Percentiles rank a stretch among this genome's conserved stretches.
Conservation (phyloP, 2,797 vertebrate species). For the Acanthurus tractus region DNA sequence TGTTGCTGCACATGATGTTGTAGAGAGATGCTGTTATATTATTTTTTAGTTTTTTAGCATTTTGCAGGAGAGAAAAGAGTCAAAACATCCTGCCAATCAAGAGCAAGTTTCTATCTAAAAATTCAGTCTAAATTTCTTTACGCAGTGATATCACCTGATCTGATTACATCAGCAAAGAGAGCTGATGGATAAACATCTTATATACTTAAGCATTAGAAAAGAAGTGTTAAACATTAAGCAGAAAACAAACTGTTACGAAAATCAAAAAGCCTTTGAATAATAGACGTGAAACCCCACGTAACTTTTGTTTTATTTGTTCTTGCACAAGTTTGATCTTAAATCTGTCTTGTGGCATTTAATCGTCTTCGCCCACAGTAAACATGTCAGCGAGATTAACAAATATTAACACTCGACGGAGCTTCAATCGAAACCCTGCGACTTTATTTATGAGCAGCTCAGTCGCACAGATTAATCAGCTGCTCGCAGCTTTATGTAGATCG, state of each 20-base stretch:
- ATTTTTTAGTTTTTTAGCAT: no score
- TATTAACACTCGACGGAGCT: slow-evolving; percentile 45
- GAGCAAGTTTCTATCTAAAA: no score
- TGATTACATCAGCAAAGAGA: no score
- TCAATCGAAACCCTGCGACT: slow-evolving; percentile 16
- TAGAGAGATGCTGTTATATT: no score
- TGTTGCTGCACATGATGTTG: no score
- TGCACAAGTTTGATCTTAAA: not conserved
- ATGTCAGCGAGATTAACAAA: slow-evolving; percentile 44
- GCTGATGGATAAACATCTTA: no score
- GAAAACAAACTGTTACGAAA: not conserved
- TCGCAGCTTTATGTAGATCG: slow-evolving; percentile 32
- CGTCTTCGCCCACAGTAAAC: slow-evolving; percentile 30
- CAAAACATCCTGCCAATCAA: no score
- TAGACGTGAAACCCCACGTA: not conserved
- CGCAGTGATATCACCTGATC: no score
- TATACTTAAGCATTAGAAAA: no score
- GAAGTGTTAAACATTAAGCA: not conserved
- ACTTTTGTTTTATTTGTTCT: not conserved
- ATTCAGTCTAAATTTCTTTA: no score
- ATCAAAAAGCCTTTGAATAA: not conserved
- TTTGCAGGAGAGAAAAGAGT: no score
- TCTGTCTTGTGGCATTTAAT: not conserved
- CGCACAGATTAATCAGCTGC: slow-evolving; percentile 40
- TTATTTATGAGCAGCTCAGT: slow-evolving; percentile 35